A percentile compares a stretch with the other conserved stretches of the same genome.
Conservation (phyloP, 1,140 invertebrate genomes). For the Tribolium castaneum region DNA sequence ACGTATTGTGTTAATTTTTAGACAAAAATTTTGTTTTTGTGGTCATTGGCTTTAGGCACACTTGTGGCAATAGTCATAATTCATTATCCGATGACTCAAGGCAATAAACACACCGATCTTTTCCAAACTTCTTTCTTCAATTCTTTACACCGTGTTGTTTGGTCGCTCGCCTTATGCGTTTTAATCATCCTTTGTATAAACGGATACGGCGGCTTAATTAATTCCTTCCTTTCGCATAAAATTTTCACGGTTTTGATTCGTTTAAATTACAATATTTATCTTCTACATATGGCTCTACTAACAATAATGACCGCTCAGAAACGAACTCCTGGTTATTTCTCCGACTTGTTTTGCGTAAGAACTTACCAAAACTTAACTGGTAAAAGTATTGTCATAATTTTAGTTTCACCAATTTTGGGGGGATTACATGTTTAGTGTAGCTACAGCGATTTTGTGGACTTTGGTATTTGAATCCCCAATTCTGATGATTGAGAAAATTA, state of each 20-base stretch:
- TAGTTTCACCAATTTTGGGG: constrained; percentile 21
- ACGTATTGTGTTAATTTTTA: not conserved
- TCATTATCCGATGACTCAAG: not conserved
- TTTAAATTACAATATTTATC: constrained; percentile 19
- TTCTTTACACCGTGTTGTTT: not conserved
- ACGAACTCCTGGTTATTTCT: not conserved
- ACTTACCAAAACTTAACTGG: not conserved
- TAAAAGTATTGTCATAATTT: not conserved
- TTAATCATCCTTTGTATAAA: constrained; percentile 10
- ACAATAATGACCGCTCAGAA: not conserved
- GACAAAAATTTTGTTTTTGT: not conserved
- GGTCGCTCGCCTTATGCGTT: not conserved
- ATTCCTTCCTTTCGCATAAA: not conserved
- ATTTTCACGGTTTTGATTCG: constrained; percentile 1
- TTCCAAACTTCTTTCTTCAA: constrained; percentile 12
- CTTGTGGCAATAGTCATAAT: not conserved
- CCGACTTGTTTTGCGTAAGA: not conserved
- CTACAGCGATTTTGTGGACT: not conserved
- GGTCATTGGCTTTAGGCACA: not conserved
- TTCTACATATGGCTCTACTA: not conserved
- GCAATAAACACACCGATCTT: not conserved
- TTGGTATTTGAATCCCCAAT: constrained; percentile 7
- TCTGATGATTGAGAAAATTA: not conserved
- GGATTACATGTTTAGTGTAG: not conserved
- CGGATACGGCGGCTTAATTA: constrained; percentile 1